Evolutionary conservation across 2,113 vertebrate genomes (phyloP), one percentile per base, ranked within the genome.

Genomic region (Callospermophilus lateralis): DNA sequence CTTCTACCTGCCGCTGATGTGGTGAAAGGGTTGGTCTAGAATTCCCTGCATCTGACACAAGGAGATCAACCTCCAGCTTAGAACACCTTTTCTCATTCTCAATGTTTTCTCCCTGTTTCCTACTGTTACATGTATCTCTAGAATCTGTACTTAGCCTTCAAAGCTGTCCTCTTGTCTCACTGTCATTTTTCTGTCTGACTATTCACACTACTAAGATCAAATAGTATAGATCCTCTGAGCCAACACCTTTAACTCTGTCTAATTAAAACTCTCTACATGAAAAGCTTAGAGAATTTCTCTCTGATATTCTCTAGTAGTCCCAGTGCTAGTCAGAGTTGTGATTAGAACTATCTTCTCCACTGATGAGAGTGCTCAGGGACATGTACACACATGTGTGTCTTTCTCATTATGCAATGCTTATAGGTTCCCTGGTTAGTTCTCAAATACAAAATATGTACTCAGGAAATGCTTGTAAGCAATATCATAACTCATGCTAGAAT

Each of bases 401-500:
- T 72, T 51, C 32, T 65, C n/a, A 53, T 77, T 65, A 16, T 11
- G 13, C 28, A 55, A 32, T 42, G 9, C 55, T 67, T 81, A n/a
- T 22, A 86, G 73, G 90, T 65, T 39, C 22, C 48, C 61, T 68
- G 16, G 34, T 17, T 73, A 51, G 58, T 92, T 87, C 45, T 42
- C 39, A 63, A 74, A 61, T 22, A 79, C 15, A 89, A n/a, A 90
- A 73, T 20, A 93, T n/a, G 22, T 53, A 73, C 81, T 74, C 20
- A 85, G 61, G 58, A 94, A 86, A 90, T 73, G 24, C 76, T 77
- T 58, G 9, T 68, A 86, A 95, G 65, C n/a, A 91, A 53, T 34
- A 77, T 65, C 84, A 86, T 51, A 65, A 83, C 77, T 42, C 84
- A 67, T 39, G 6, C 53, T 73, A 83, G 32, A 81, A 77, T 37